Conservation (phyloP, 2,888 invertebrate genomes). For the Rhagonycha lutea region DNA sequence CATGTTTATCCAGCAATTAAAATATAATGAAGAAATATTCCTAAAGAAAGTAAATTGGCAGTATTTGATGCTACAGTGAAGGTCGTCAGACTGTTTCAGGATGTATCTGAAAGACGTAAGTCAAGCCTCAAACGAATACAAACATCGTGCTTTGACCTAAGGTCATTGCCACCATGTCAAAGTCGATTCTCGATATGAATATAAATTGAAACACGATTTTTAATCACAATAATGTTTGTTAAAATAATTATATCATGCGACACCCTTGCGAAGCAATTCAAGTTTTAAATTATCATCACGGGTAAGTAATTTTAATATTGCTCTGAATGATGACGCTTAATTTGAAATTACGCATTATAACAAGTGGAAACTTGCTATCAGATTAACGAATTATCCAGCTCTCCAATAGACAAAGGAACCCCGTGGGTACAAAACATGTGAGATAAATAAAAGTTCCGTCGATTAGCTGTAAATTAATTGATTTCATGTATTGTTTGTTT, state of each 20-base stretch:
- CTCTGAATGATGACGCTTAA: neutral
- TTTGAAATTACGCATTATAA: neutral
- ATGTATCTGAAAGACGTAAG: slow-evolving; percentile 20
- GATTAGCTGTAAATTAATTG: neutral
- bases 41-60: slow-evolving; percentile 4
- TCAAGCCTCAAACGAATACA: slow-evolving; percentile 14
- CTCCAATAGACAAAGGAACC: neutral
- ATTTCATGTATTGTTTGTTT: neutral
- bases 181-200: slow-evolving; percentile 21
- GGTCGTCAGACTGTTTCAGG: slow-evolving; percentile 13
- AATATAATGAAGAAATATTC: slow-evolving; percentile 15
- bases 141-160: slow-evolving; percentile 19
- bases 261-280: neutral
- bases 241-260: neutral
- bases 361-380: neutral
- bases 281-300: neutral
- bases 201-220: slow-evolving; percentile 19
- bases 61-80: slow-evolving; percentile 1
- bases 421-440: neutral
- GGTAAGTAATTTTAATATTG: neutral
- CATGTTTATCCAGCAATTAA: slow-evolving; percentile 15
- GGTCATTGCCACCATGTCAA: slow-evolving; percentile 27
- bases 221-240: slow-evolving; percentile 15
- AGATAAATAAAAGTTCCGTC: neutral
- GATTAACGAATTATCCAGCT: neutral